Evolutionary conservation across 2,888 invertebrate species (phyloP), one percentile per base, ranked within the genome.

Genomic region (Phytoseiulus persimilis): DNA sequence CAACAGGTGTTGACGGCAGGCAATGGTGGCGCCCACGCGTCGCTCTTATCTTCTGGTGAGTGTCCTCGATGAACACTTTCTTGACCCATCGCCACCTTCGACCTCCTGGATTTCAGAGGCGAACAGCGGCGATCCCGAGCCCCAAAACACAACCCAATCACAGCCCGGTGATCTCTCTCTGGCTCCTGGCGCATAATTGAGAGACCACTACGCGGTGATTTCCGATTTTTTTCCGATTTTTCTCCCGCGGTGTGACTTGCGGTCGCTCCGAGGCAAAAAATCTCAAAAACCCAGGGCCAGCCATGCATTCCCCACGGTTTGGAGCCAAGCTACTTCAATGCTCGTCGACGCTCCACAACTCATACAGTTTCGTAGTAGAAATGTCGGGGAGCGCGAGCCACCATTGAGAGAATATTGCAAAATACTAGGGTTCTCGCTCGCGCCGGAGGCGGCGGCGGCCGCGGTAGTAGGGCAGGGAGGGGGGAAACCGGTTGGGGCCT

Each of bases 21-120:
- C 14, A 65, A 65, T 28, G 65, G 65, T 65, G 65, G 65, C 39
- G 45, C 28, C 31, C 87, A 87, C 18, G 33, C 87, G 87, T 87
- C 87, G 87, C 87, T 87, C 32, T 39, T 87, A 45, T 87, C 87
- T 87, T 87, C 87, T 87, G 87, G 87, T 87, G 87, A 87, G 87
- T 87, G 87, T 32, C 32, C 1, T 28, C 1, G 23, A 65, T 65
- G 11, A 23, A 28, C 14, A 65, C 46, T 14, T 46, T 46, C 46
- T 14, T 46, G 6, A 46, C 46, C 46, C 14, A 14, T n/a, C n/a
- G n/a, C n/a, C n/a, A 46, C 6, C 46, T 46, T 14, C 46, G 46
- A 6, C 14, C 9, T 46, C 46, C 46, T 6, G 6, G 46, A 46
- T 14, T 6, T 6, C 46, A 46, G 46, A 46, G 9, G 6, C 9